phyloP scores from a whole-genome alignment of 2,888 invertebrate species.

The Muscina levida region DNA sequence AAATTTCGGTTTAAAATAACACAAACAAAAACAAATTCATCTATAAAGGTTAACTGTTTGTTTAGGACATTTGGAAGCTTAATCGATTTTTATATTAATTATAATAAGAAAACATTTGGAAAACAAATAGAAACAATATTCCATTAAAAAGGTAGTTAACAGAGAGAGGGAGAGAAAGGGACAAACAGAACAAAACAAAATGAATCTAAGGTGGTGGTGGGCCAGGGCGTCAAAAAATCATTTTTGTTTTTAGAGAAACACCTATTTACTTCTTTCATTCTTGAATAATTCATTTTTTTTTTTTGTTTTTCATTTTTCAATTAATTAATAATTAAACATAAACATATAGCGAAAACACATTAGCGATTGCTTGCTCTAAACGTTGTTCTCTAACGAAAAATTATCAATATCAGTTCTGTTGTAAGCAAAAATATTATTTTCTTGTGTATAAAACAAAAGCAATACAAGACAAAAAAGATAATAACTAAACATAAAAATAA shows the following conservation, averaged over 20 bases:
- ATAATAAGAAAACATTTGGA: constrained; percentile 66
- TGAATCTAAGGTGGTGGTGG: background rate
- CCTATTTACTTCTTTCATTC: constrained; percentile 25
- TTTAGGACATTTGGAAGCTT: constrained; percentile 65
- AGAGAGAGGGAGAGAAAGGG: constrained; percentile 57
- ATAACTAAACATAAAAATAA: constrained; percentile 65
- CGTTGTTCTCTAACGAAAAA: constrained; percentile 58
- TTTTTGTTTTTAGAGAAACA: constrained; percentile 23
- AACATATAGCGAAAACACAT: constrained; percentile 63
- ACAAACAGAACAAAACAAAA: constrained; percentile 34
- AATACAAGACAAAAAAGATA: constrained; percentile 66
- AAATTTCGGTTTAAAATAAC: constrained; percentile 56
- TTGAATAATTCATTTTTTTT: constrained; percentile 29
- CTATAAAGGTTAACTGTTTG: constrained; percentile 64
- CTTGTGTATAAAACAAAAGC: constrained; percentile 33
- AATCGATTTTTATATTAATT: constrained; percentile 58
- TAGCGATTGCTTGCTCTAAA: constrained; percentile 44
- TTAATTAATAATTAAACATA: constrained; percentile 53
- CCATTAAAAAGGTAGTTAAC: constrained; percentile 53
- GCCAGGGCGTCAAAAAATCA: constrained; percentile 51
- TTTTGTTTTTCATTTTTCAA: constrained; percentile 38
- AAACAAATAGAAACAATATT: constrained; percentile 58
- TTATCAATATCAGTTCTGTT: constrained; percentile 63
- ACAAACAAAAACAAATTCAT: constrained; percentile 62
- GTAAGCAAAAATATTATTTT: constrained; percentile 53